phyloP scores from a whole-genome alignment of 2,888 invertebrate species.

The Paralinhomoeus sp. region DNA sequence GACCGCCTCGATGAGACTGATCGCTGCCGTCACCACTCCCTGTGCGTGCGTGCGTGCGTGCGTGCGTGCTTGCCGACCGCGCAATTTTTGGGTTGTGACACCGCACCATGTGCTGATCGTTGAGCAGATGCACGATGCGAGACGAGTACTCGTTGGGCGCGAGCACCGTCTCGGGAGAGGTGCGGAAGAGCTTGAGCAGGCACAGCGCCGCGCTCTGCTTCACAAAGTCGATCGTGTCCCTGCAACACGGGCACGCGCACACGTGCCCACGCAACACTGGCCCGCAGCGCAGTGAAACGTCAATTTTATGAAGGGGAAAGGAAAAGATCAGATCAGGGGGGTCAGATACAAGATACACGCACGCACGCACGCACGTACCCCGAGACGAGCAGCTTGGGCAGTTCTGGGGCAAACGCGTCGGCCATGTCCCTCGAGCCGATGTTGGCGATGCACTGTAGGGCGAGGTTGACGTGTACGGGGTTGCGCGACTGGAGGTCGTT shows the following conservation, averaged over 20 bases:
- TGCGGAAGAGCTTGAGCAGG: constrained; percentile 69
- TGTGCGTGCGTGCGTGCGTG: constrained; percentile 11
- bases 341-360: too few species aligned
- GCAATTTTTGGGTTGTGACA: neutral
- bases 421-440: constrained; percentile 99
- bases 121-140: constrained; percentile 84
- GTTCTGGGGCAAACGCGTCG: constrained; percentile 92
- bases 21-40: constrained; percentile 95
- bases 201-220: constrained; percentile 97
- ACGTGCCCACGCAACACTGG: too few species aligned
- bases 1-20: constrained; percentile 85
- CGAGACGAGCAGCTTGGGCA: constrained; percentile 89
- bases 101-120: constrained; percentile 74
- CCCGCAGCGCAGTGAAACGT: too few species aligned
- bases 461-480: constrained; percentile 92
- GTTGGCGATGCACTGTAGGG: constrained; percentile 96
- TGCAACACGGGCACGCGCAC: too few species aligned
- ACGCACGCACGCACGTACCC: constrained; percentile 27
- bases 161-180: constrained; percentile 81
- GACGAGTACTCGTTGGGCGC: constrained; percentile 90
- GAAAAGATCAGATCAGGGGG: too few species aligned
- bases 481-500: constrained; percentile 72
- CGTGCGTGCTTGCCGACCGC: neutral
- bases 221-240: constrained; percentile 95
- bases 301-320: too few species aligned